phyloP scores from a whole-genome alignment of 2,888 invertebrate genomes.

The Tenthredo amoena region DNA sequence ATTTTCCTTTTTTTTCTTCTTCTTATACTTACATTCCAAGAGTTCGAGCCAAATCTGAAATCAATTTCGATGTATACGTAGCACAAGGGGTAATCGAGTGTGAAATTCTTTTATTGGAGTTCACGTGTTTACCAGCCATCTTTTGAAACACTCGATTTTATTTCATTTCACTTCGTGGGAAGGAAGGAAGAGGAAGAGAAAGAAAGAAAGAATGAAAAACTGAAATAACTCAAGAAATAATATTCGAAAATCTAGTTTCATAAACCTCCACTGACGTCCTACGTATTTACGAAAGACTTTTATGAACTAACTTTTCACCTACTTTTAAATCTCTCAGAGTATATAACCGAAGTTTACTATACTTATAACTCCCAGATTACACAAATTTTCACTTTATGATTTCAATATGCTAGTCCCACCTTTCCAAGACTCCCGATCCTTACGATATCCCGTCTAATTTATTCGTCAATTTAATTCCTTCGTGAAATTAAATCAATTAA shows the following conservation, averaged over 20 bases:
- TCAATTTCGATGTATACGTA: conserved; percentile 16
- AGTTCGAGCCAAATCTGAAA: conserved; percentile 27
- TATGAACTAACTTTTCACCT: conserved; percentile 12
- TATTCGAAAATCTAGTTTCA: conserved; percentile 12
- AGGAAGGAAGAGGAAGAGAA: neutral
- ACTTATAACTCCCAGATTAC: conserved; percentile 6
- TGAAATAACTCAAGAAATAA: neutral
- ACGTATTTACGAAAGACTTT: conserved; percentile 5
- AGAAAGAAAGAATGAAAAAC: neutral
- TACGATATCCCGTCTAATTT: neutral
- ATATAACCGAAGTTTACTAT: neutral
- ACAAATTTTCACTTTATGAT: conserved; percentile 21
- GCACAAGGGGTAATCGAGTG: conserved; percentile 20
- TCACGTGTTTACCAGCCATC: conserved; percentile 18
- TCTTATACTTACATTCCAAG: neutral
- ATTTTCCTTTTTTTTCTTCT: neutral
- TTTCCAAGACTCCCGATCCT: neutral
- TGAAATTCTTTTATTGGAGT: conserved; percentile 39
- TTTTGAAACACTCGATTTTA: conserved; percentile 22
- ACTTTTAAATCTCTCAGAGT: neutral
- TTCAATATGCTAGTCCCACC: neutral
- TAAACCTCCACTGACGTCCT: neutral
- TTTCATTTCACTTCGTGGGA: neutral
- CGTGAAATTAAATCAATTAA: neutral
- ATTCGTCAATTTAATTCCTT: neutral